Conservation (phyloP, 2,797 vertebrate genomes). For the Cephalopachus bancanus region DNA sequence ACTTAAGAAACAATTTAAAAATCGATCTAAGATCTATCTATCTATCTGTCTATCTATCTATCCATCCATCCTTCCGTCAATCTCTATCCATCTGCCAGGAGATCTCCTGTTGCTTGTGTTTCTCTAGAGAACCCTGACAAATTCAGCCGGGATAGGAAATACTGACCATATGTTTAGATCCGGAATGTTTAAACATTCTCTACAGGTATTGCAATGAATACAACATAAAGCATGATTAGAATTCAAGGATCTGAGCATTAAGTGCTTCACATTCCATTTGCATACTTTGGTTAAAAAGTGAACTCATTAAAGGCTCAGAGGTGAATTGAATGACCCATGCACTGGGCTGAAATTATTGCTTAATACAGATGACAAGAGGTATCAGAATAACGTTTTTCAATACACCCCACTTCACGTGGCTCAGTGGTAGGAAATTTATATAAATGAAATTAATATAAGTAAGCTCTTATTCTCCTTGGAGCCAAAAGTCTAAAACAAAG, state of each 20-base stretch:
- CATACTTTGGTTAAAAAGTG: not conserved
- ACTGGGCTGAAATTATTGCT: not conserved
- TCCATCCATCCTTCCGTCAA: not conserved
- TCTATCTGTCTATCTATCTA: not conserved
- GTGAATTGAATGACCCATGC: not conserved
- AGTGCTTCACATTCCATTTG: not conserved
- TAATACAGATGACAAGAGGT: not conserved
- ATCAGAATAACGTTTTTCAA: not conserved
- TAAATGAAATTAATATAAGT: slow-evolving; percentile 34
- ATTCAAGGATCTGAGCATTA: not conserved
- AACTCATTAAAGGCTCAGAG: not conserved
- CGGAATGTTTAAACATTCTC: not conserved
- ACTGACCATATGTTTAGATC: not conserved
- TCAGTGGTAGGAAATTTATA: not conserved
- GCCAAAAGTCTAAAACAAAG: slow-evolving; percentile 4
- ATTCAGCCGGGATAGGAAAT: not conserved
- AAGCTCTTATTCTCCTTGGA: not conserved
- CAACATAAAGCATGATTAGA: not conserved
- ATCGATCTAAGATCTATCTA: not conserved
- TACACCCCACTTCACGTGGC: not conserved
- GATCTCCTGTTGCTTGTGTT: not conserved
- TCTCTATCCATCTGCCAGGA: not conserved
- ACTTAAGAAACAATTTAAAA: not conserved
- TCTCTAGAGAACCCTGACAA: not conserved
- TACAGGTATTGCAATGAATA: not conserved